Percentiles rank a stretch among this genome's conserved stretches.
Evolutionary conservation across 2,113 vertebrate genomes (phyloP).

Genomic region (Myotis davidii): DNA sequence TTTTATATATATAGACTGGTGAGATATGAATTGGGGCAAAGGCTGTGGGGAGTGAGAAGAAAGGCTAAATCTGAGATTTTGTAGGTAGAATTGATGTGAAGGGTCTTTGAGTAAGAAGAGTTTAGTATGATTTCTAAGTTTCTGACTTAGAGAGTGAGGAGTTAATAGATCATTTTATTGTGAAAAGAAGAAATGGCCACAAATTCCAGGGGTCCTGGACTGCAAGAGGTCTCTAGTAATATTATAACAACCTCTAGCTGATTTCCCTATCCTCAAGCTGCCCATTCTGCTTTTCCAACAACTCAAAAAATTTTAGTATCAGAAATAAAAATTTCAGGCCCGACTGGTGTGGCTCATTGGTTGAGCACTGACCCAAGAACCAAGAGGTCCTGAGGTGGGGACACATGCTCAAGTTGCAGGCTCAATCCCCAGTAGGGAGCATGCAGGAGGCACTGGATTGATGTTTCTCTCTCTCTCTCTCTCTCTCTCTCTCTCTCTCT

Average conservation of each 20-base stretch:
- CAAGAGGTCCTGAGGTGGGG: too few relatives aligned
- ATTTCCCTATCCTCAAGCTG: background rate
- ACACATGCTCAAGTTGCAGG: too few relatives aligned
- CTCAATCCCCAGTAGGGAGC: too few relatives aligned
- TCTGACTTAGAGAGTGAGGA: background rate
- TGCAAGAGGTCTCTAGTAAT: background rate
- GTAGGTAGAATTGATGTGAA: background rate
- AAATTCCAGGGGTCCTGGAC: background rate
- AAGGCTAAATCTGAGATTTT: background rate
- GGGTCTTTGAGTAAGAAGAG: background rate
- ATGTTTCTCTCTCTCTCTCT: too few relatives aligned
- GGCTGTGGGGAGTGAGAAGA: background rate
- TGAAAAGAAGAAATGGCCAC: background rate
- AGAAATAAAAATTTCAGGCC: background rate
- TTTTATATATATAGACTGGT: background rate
- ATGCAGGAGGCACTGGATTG: too few relatives aligned
- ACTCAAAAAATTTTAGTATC: background rate
- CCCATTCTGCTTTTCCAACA: background rate
- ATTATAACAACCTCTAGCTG: background rate
- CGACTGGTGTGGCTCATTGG: too few relatives aligned
- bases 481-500: too few relatives aligned
- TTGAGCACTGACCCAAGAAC: too few relatives aligned
- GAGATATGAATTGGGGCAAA: background rate
- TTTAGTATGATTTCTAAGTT: background rate
- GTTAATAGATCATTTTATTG: slow-evolving; percentile 15